These are phyloP conservation scores for Leptinotarsa lineolata DNA, from an alignment of 1,140 invertebrate species.

Conservation along the genomic window DNA sequence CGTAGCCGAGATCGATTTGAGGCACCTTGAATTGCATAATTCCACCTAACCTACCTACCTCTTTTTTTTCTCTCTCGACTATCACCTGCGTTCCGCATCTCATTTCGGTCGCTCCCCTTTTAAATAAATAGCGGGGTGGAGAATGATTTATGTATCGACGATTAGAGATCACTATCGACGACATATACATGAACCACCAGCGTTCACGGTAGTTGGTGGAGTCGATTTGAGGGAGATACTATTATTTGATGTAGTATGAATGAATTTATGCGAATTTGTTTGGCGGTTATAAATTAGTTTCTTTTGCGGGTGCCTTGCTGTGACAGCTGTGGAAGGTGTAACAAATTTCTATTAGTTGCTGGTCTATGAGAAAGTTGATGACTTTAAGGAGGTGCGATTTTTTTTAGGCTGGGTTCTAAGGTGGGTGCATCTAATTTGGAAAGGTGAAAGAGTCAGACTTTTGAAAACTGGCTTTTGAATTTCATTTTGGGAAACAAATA, in stretches of 20 bases:
- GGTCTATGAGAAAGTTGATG: too few relatives aligned
- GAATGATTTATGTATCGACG: conserved; percentile 28
- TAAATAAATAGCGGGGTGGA: conserved; percentile 17
- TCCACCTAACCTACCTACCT: background rate
- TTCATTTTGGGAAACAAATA: too few relatives aligned
- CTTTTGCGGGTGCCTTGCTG: too few relatives aligned
- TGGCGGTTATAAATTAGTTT: background rate
- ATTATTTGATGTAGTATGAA: background rate
- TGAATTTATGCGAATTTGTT: conserved; percentile 6
- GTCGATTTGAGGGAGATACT: background rate
- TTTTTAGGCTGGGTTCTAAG: too few relatives aligned
- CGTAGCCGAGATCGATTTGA: background rate
- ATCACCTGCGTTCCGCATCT: conserved; percentile 22
- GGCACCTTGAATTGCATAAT: background rate
- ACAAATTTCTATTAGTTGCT: too few relatives aligned
- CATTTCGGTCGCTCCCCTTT: conserved; percentile 10
- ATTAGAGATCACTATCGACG: conserved; percentile 28
- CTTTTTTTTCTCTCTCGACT: background rate
- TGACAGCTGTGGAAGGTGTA: too few relatives aligned
- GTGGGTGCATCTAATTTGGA: too few relatives aligned
- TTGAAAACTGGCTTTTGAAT: too few relatives aligned
- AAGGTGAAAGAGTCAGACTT: too few relatives aligned
- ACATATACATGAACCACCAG: conserved; percentile 18
- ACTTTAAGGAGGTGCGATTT: too few relatives aligned
- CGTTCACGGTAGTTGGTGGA: conserved; percentile 1